phyloP scores from a whole-genome alignment of 2,797 vertebrate species.

The Silurus lanzhouensis region DNA sequence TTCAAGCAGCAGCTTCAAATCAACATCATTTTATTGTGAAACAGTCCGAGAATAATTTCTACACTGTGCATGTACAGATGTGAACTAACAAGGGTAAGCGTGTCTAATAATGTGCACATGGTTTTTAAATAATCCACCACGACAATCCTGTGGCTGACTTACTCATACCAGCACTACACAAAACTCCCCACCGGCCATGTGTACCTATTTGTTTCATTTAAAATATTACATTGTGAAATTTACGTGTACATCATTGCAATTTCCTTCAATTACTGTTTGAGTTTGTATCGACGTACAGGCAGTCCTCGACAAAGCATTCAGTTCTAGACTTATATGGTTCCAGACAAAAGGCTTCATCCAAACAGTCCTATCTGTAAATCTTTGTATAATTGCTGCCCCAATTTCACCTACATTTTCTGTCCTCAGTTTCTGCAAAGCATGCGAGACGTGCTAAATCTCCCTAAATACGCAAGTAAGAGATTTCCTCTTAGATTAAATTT shows the following conservation, averaged over 20 bases:
- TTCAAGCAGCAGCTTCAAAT: background rate
- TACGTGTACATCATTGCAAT: background rate
- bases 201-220: background rate
- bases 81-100: background rate
- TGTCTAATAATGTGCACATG: background rate
- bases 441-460: background rate
- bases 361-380: slow-evolving; percentile 30
- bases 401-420: slow-evolving; percentile 17
- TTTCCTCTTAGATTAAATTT: slow-evolving; percentile 41
- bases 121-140: background rate
- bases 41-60: background rate
- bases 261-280: background rate
- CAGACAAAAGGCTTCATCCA: slow-evolving; percentile 30
- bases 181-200: background rate
- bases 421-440: slow-evolving; percentile 3
- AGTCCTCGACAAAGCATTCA: background rate
- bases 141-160: background rate
- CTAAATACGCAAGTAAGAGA: background rate
- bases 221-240: background rate
- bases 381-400: slow-evolving; percentile 25
- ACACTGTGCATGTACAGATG: background rate
- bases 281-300: background rate
- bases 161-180: background rate
- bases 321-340: background rate
- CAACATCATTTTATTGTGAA: background rate